A percentile compares a stretch with the other conserved stretches of the same genome.
These are phyloP conservation scores for Sebastes schlegelii DNA, from an alignment of 2,113 vertebrate genomes.

Conservation along the genomic window DNA sequence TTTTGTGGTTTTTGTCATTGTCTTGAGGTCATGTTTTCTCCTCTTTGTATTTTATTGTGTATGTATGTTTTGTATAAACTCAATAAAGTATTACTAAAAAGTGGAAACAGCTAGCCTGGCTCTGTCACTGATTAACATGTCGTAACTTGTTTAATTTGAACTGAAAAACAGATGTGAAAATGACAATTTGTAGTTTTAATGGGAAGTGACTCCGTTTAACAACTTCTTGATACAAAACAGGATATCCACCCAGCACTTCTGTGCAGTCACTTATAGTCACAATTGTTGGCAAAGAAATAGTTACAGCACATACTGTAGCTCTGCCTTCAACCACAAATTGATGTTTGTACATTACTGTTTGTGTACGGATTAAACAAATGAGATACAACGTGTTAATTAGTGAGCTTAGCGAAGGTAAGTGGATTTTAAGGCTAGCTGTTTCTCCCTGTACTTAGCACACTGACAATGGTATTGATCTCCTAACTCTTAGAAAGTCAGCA, in stretches of 20 bases:
- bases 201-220: background rate
- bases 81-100: too few relatives aligned
- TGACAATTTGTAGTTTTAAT: background rate
- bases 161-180: background rate
- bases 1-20: too few relatives aligned
- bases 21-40: too few relatives aligned
- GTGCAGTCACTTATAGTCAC: background rate
- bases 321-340: background rate
- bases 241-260: background rate
- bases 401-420: background rate
- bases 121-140: background rate
- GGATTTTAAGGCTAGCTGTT: background rate
- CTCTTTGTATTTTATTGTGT: too few relatives aligned
- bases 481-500: background rate
- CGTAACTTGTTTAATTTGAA: background rate
- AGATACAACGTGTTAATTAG: background rate
- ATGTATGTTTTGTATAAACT: too few relatives aligned
- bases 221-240: background rate
- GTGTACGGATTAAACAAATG: background rate
- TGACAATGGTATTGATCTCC: background rate
- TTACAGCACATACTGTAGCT: background rate
- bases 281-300: background rate
- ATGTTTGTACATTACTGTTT: background rate
- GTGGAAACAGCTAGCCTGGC: background rate
- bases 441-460: background rate